These are phyloP conservation scores for Trinectes maculatus DNA, from an alignment of 2,113 vertebrate species.

Conservation along the genomic window DNA sequence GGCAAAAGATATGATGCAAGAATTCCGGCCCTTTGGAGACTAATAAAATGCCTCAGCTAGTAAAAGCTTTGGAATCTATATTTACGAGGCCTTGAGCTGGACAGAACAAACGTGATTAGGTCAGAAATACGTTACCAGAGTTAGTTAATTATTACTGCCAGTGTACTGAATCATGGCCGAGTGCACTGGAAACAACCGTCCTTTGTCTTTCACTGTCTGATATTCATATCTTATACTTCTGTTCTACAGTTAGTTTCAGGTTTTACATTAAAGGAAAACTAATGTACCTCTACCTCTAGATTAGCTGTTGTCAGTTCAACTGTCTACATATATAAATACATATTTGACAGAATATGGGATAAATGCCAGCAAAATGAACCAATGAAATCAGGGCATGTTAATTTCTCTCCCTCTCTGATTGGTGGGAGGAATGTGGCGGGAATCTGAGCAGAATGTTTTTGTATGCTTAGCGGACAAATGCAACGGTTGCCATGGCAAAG, in stretches of 20 bases:
- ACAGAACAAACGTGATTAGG: neutral
- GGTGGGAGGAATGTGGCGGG: conserved; percentile 52
- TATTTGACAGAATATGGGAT: neutral
- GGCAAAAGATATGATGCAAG: neutral
- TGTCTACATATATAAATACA: conserved; percentile 7
- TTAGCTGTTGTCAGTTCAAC: too few relatives aligned
- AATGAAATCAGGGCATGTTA: neutral
- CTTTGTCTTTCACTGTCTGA: too few relatives aligned
- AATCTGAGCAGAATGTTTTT: conserved; percentile 49
- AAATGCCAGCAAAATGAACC: neutral
- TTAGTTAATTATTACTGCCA: neutral
- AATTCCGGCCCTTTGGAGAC: neutral
- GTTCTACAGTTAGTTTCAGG: too few relatives aligned
- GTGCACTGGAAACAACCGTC: neutral
- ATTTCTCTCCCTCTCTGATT: conserved; percentile 28
- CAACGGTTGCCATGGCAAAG: conserved; percentile 43
- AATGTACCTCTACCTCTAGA: too few relatives aligned
- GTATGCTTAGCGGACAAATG: conserved; percentile 24
- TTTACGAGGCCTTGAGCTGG: conserved; percentile 7
- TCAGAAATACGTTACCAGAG: neutral
- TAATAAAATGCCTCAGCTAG: neutral
- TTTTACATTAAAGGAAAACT: too few relatives aligned
- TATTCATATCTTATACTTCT: too few relatives aligned
- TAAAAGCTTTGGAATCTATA: neutral
- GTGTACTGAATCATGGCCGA: neutral